Percentiles rank a stretch among this genome's conserved stretches.
These are phyloP conservation scores for Procambarus clarkii DNA, from an alignment of 1,140 invertebrate species.

Conservation along the genomic window DNA sequence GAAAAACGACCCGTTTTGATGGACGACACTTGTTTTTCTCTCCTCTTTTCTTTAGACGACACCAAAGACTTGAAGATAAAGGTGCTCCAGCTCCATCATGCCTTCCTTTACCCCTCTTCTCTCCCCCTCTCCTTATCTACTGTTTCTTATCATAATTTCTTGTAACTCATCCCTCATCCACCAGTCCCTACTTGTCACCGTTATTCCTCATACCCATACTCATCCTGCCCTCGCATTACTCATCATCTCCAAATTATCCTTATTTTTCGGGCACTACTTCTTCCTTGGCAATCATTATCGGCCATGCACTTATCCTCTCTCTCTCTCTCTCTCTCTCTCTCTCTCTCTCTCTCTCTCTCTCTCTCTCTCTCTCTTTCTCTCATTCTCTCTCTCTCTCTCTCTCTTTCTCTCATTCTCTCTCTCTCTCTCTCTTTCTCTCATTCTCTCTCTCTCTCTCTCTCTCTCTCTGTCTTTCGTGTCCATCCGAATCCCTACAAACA, in stretches of 20 bases:
- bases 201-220: neutral
- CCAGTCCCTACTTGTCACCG: neutral
- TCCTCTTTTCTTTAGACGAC: no score
- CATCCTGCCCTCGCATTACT: neutral
- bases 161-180: neutral
- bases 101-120: no score
- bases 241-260: neutral
- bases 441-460: slow-evolving; percentile 3
- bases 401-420: neutral
- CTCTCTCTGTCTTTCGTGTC: neutral
- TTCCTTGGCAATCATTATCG: no score
- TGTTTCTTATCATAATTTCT: neutral
- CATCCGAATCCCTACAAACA: no score
- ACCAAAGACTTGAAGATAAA: neutral
- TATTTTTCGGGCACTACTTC: neutral
- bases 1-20: neutral
- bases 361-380: neutral
- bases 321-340: neutral
- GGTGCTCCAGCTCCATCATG: no score
- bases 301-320: neutral
- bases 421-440: slow-evolving; percentile 1
- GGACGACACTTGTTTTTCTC: neutral
- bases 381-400: neutral
- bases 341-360: neutral
- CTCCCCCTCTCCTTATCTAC: no score